Conservation (phyloP, 2,888 invertebrate genomes). For the Archaeoteleia sp. region DNA sequence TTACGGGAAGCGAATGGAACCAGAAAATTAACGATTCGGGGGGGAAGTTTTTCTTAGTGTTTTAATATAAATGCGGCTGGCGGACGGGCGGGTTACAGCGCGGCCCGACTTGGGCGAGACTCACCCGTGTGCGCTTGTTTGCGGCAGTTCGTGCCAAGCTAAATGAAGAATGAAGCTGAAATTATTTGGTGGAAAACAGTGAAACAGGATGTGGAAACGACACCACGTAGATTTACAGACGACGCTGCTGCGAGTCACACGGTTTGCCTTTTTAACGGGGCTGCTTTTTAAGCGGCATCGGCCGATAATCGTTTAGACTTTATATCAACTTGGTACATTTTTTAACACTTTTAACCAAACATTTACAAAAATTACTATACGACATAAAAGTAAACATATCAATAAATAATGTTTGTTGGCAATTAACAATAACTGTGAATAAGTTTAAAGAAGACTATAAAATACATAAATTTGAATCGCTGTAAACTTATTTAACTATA, state of each 20-base stretch:
- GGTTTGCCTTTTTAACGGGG: conserved; percentile 37
- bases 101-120: conserved; percentile 57
- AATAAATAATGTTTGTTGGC: too few relatives aligned
- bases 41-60: conserved; percentile 74
- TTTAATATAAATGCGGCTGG: conserved; percentile 75
- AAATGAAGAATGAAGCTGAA: conserved; percentile 76
- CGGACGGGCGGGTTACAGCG: conserved; percentile 54
- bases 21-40: conserved; percentile 75
- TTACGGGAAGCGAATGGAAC: conserved; percentile 75
- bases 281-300: conserved; percentile 31
- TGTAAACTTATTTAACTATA: too few relatives aligned
- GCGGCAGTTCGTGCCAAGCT: conserved; percentile 75
- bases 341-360: too few relatives aligned
- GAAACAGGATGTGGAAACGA: conserved; percentile 75
- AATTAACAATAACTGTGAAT: too few relatives aligned
- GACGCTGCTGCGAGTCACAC: conserved; percentile 53
- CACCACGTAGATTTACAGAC: conserved; percentile 72
- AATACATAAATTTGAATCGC: too few relatives aligned
- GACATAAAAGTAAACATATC: too few relatives aligned
- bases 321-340: background rate
- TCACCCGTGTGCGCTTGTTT: conserved; percentile 69
- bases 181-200: conserved; percentile 75
- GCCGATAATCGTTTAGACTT: conserved; percentile 28
- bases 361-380: too few relatives aligned
- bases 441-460: too few relatives aligned